Evolutionary conservation across 2,888 invertebrate genomes (phyloP), one percentile per base, ranked within the genome.

Genomic region (Sphaerophoria taeniata): DNA sequence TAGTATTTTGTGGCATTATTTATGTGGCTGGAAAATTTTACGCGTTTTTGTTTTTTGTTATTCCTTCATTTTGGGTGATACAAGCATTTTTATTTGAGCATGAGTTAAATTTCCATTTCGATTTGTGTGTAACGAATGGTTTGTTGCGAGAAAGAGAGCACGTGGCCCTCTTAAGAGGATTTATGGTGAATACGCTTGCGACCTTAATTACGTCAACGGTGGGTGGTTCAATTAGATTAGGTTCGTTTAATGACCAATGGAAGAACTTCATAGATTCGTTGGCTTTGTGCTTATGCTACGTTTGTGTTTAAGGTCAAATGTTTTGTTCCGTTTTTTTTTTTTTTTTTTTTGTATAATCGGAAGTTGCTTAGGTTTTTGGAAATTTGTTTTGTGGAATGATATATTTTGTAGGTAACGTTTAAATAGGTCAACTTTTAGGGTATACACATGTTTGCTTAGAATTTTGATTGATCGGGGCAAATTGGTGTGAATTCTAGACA

Each of bases 191-290:
- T 80, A 81, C 56, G 58, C 74, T 65, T 56, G 73, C 69, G 69
- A 76, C 80, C 80, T 80, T 85, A 85, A 80, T 85, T 85, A 76
- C 80, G 80, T 80, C 72, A 76, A 80, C 75, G 72, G 75, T 80
- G 36, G 75, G 75, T 74, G 67, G 84, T 67, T 72, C 63, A 76
- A 72, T 74, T 65, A 75, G 80, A 80, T 71, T 80, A 72, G 56
- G 76, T 72, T 76, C 72, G 55, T 63, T 56, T 85, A 80, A 85
- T 85, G 84, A 80, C 84, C 84, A 85, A 80, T 85, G 69, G 84
- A 49, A 63, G 72, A 47, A 69, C 36, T 81, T 85, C 80, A 85
- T 85, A 80, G 84, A 85, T 85, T 71, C 69, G 70, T 69, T 71
- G 16, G 33, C 72, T 76, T 80, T 63, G 73, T 76, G 69, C 72